phyloP scores from a whole-genome alignment of 2,113 vertebrate genomes.

The Varanus komodoensis region DNA sequence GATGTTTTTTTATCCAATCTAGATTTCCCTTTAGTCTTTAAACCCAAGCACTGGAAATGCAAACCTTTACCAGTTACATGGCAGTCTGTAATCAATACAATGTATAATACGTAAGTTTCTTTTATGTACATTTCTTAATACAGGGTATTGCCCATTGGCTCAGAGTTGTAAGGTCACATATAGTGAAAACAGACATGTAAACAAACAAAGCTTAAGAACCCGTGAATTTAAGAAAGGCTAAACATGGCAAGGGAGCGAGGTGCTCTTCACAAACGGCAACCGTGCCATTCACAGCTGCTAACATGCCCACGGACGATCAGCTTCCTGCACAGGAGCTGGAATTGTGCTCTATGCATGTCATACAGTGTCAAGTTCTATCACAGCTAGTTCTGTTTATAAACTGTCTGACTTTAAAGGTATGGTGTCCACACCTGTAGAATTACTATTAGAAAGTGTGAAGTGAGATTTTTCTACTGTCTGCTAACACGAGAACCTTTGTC shows the following conservation, averaged over 20 bases:
- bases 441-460: constrained; percentile 59
- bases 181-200: constrained; percentile 44
- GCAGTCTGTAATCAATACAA: constrained; percentile 37
- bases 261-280: constrained; percentile 42
- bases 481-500: neutral
- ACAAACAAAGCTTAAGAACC: constrained; percentile 45
- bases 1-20: neutral
- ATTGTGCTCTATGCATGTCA: constrained; percentile 64
- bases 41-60: neutral
- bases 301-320: constrained; percentile 52
- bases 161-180: constrained; percentile 48
- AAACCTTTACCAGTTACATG: neutral
- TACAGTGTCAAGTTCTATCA: constrained; percentile 75
- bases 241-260: constrained; percentile 13
- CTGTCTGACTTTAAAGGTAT: constrained; percentile 65
- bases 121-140: constrained; percentile 56
- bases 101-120: constrained; percentile 36
- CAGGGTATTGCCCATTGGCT: constrained; percentile 46
- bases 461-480: neutral
- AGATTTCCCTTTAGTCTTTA: neutral
- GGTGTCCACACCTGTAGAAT: constrained; percentile 62
- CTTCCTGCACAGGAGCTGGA: constrained; percentile 45
- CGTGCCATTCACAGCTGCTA: constrained; percentile 27
- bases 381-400: constrained; percentile 70
- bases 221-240: constrained; percentile 45